Base-by-base conservation (phyloP, 2,888 invertebrate genomes). In the Amorpha juglandis region DNA sequence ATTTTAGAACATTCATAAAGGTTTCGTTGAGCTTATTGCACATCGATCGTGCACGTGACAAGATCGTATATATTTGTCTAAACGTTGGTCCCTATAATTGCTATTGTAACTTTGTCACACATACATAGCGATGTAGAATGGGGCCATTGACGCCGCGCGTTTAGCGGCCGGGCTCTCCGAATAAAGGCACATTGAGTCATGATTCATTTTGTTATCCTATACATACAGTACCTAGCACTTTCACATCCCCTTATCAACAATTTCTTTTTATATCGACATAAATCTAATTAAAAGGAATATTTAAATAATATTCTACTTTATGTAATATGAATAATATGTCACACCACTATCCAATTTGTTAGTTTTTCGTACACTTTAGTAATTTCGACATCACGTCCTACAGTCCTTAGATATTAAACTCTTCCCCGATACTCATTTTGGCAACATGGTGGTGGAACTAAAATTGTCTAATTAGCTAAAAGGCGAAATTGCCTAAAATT, bases 21-120 rank as follows among this genome's bases (percentile, higher is more conserved):
- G 70, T 76, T 89, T 88, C 81, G 81, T 86, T 86, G 86, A 87
- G 82, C 78, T 82, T 82, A 78, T 81, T 83, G 83, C 86, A 84
- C 80, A 80, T 78, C 77, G 82, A 77, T 79, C 75, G 75, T 81
- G 79, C 78, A 82, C 82, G 84, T 85, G 82, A 81, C 83, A 79
- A 83, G 84, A 84, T 86, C 83, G 79, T 90, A 88, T 90, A 92
- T 92, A 92, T 90, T 92, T 91, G 84, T 92, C 91, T 92, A 93
- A 92, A 92, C 88, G 84, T 93, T 92, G 92, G 92, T 93, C 93
- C 93, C 93, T 91, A 91, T 88, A 86, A 88, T 92, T 91, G 88
- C 91, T 92, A 92, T 92, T 91, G 91, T 89, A 87, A 83, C 81
- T 79, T 78, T 74, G 78, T 85, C 83, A 65, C 52, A 85, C 78